phyloP scores from a whole-genome alignment of 1,140 invertebrate species.

The Ceratosolen solmsi region DNA sequence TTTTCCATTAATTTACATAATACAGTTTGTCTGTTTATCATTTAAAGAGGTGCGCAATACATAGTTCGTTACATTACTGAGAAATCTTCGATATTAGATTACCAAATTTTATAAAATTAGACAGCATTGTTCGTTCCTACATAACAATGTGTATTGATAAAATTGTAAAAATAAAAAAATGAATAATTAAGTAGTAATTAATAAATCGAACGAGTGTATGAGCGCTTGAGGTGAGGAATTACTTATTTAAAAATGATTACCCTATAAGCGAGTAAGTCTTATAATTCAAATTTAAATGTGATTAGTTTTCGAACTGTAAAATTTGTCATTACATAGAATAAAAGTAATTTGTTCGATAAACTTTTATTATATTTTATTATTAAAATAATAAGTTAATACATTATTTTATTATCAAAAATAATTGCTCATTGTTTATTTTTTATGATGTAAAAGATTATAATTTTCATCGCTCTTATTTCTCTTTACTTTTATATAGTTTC shows the following conservation, averaged over 20 bases:
- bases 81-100: constrained; percentile 58
- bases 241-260: constrained; percentile 41
- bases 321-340: background rate
- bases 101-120: constrained; percentile 22
- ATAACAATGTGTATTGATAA: background rate
- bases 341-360: too few relatives aligned
- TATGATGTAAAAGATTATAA: too few relatives aligned
- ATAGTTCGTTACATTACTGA: constrained; percentile 16
- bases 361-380: too few relatives aligned
- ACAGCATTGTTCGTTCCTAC: background rate
- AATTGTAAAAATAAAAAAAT: background rate
- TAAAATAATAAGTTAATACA: too few relatives aligned
- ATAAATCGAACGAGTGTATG: background rate
- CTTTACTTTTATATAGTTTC: too few relatives aligned
- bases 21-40: background rate
- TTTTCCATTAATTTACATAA: background rate
- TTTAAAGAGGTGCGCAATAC: background rate
- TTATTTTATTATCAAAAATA: too few relatives aligned
- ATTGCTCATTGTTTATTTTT: too few relatives aligned
- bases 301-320: background rate
- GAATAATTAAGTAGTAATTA: background rate
- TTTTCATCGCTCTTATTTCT: too few relatives aligned
- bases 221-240: background rate
- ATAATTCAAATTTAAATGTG: too few relatives aligned
- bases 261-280: constrained; percentile 38